phyloP scores from a whole-genome alignment of 2,113 vertebrate species.

The Platysteira castanea region DNA sequence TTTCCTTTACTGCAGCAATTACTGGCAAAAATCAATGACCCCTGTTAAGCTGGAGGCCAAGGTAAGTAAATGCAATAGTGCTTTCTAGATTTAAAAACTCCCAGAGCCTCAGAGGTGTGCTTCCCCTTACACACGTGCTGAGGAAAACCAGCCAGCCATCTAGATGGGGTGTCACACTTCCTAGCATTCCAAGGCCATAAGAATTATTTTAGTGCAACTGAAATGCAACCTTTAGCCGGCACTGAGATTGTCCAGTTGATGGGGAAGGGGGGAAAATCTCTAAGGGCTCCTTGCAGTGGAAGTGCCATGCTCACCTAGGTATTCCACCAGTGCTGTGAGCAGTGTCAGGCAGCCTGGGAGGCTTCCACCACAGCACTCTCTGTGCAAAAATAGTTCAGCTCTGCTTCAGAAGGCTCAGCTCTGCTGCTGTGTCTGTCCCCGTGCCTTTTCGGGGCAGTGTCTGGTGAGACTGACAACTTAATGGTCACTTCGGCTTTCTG shows the following conservation, averaged over 20 bases:
- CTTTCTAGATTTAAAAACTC: slow-evolving; percentile 5
- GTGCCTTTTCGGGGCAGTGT: not conserved
- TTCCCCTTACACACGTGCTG: not conserved
- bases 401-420: not conserved
- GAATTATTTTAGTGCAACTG: not conserved
- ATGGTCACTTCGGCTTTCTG: not conserved
- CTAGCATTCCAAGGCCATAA: not conserved
- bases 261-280: not conserved
- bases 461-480: not conserved
- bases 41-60: slow-evolving; percentile 11
- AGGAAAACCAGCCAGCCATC: not conserved
- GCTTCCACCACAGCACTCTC: not conserved
- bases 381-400: not conserved
- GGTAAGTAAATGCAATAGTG: slow-evolving; percentile 8
- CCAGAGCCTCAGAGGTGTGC: not conserved
- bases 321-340: not conserved
- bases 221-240: not conserved
- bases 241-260: not conserved
- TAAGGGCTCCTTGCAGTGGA: not conserved
- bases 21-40: slow-evolving; percentile 47
- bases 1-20: slow-evolving; percentile 42
- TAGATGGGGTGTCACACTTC: not conserved
- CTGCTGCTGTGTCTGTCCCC: not conserved
- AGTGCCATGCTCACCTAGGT: not conserved
- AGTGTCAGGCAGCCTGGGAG: not conserved